Conservation (phyloP, 2,113 vertebrate species). For the Tricholaema leucomelas region DNA sequence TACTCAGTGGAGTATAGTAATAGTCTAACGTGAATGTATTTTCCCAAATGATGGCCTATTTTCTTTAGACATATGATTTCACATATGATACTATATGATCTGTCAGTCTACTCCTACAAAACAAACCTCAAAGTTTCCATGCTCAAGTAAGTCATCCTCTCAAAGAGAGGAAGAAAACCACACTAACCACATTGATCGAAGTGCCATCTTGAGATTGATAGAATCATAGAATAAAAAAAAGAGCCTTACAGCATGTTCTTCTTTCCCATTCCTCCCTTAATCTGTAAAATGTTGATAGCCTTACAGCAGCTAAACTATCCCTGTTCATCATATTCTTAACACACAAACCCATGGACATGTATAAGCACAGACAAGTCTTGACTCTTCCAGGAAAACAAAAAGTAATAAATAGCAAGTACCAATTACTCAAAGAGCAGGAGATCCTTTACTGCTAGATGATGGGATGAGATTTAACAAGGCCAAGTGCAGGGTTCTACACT, state of each 20-base stretch:
- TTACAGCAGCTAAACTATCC: neutral
- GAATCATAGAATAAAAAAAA: no score
- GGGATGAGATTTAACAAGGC: no score
- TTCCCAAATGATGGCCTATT: neutral
- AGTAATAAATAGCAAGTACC: neutral
- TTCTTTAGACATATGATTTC: neutral
- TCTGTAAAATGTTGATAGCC: neutral
- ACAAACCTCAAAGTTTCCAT: neutral
- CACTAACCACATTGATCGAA: neutral
- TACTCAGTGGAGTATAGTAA: neutral
- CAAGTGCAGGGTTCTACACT: no score
- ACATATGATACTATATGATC: neutral
- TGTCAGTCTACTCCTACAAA: neutral
- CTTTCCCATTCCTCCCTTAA: neutral
- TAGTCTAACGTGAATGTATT: neutral
- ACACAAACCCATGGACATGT: accelerated
- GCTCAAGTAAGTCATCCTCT: neutral
- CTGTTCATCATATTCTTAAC: neutral
- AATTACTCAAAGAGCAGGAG: neutral
- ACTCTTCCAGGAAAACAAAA: neutral
- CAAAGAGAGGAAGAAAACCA: neutral
- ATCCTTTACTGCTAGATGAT: neutral
- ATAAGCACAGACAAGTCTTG: neutral
- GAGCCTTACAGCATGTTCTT: no score
- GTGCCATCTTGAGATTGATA: no score